These are phyloP conservation scores for Acinonyx jubatus DNA, from an alignment of 2,113 vertebrate species.

Conservation along the genomic window DNA sequence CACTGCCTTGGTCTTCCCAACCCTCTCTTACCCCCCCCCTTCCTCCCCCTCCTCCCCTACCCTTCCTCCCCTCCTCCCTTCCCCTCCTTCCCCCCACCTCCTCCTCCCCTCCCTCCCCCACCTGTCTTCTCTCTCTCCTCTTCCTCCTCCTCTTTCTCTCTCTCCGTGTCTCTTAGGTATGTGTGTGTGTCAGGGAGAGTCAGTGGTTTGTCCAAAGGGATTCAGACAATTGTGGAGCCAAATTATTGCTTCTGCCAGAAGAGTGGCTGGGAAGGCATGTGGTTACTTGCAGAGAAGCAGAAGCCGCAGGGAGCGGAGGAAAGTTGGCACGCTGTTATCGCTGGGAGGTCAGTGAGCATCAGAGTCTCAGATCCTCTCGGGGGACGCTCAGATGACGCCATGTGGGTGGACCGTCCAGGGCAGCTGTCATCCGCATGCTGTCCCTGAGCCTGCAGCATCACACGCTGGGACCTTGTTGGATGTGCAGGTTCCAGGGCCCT, in stretches of 20 bases:
- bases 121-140: background rate
- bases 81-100: too few species aligned
- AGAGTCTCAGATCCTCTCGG: background rate
- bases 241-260: background rate
- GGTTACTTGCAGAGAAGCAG: background rate
- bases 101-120: fast-evolving
- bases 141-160: background rate
- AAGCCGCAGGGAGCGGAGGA: background rate
- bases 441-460: background rate
- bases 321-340: background rate
- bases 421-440: too few species aligned
- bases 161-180: background rate
- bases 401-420: background rate
- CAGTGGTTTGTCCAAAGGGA: background rate
- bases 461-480: background rate
- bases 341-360: background rate
- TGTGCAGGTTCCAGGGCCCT: background rate
- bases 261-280: too few species aligned
- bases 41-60: fast-evolving
- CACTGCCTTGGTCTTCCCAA: too few species aligned
- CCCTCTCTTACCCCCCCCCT: background rate
- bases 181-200: background rate
- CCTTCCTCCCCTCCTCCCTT: background rate
- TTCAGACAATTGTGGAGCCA: background rate
- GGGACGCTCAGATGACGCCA: fast-evolving